These are phyloP conservation scores for Saturnia japonica DNA, from an alignment of 2,888 invertebrate genomes.

Conservation along the genomic window DNA sequence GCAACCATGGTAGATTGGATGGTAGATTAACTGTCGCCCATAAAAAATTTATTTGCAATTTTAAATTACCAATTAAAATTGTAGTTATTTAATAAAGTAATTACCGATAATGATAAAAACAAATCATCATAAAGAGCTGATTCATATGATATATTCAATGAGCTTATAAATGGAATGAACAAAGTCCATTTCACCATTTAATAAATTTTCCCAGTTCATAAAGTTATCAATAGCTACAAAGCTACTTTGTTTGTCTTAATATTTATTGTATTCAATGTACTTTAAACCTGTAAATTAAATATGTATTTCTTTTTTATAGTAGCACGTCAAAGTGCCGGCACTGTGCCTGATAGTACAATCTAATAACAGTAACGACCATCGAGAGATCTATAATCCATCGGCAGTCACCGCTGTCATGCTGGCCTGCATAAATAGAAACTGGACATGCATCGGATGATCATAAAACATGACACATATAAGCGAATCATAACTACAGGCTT, in stretches of 20 bases:
- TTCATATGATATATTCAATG: slow-evolving; percentile 6
- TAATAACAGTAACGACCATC: no score
- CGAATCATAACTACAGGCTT: no score
- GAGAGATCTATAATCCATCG: no score
- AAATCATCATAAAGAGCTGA: background rate
- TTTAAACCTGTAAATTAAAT: background rate
- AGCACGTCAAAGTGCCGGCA: no score
- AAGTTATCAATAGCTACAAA: background rate
- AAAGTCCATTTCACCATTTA: background rate
- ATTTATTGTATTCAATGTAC: background rate
- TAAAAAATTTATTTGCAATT: no score
- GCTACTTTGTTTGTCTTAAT: background rate
- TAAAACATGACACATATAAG: no score
- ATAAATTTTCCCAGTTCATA: background rate
- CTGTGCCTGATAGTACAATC: no score
- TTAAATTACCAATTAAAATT: background rate
- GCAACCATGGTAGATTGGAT: background rate
- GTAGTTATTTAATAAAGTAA: background rate
- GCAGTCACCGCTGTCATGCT: no score
- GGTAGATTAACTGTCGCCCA: background rate
- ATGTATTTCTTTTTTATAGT: no score
- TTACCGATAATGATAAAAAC: background rate
- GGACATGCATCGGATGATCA: no score
- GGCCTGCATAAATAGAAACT: no score
- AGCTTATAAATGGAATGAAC: background rate